Evolutionary conservation across 2,888 invertebrate genomes (phyloP), one percentile per base, ranked within the genome.

Genomic region (Aphodius sticticus): DNA sequence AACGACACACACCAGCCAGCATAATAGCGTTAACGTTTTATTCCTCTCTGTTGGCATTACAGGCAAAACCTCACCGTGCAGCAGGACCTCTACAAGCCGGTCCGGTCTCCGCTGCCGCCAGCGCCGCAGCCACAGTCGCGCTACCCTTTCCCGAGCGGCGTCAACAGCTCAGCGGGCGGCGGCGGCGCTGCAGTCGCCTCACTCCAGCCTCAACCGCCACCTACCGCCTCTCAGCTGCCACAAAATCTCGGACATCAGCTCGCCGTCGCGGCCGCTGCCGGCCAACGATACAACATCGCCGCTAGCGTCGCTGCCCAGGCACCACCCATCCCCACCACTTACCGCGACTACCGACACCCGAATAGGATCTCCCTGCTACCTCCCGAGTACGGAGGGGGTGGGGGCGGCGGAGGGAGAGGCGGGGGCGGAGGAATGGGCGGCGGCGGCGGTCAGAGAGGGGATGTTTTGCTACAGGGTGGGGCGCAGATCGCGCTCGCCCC

Each of bases 361-460:
- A 91, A 91, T 87, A 90, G 93, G 87, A 93, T 95, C 90, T 94
- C 94, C 79, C 91, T 95, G 87, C 91, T 95, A 87, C 93, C 93
- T 88, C 90, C 89, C 81, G 89, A 88, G 77, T 88, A 89, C 83
- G 86, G 86, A 37, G 87, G 89, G 6, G 87, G 90, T 87, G 82
- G 83, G 78, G 83, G 84, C 82, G 85, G 72, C n/a, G 35, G 35
- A 3, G 72, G 72, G 6, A 15, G 72, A 35, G 38, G 53, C 83
- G 86, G 86, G 36, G 87, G 89, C 78, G 83, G 84, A 82, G 85
- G 74, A 35, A n/a, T n/a, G 6, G 74, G 74, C 4, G 7, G 74
- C 7, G 53, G 53, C 83, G 86, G 86, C 37, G 87, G 89, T 6
- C 87, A 90, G 87, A 82, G 83, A 79, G 83, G 83, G 82, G 85